Evolutionary conservation across 2,113 vertebrate species (phyloP).

Genomic region (Lophochroa leadbeateri): DNA sequence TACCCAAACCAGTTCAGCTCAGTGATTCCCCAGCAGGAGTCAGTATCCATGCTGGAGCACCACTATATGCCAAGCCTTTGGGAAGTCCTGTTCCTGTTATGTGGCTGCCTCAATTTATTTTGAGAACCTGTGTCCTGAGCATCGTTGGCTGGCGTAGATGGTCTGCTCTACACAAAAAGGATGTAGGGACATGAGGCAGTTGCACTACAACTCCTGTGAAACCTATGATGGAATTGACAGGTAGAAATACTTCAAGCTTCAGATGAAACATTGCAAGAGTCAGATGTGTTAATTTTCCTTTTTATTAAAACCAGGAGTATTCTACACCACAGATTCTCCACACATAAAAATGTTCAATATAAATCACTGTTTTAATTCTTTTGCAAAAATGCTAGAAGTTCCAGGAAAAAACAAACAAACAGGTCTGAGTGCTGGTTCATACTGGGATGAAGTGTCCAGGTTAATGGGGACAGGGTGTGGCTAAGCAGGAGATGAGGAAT

Average conservation of each 20-base stretch:
- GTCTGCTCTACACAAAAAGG: not conserved
- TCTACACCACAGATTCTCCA: not conserved
- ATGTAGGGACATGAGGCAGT: not conserved
- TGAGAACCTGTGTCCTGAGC: not conserved
- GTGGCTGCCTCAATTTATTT: not conserved
- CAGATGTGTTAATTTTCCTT: not conserved
- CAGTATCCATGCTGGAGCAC: not conserved
- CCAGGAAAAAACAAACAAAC: not conserved
- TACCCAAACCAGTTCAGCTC: not conserved
- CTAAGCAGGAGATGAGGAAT: not conserved
- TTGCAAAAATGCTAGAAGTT: not conserved
- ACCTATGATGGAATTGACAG: not conserved
- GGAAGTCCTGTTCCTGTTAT: not conserved
- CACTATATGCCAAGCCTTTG: not conserved
- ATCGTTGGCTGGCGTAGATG: not conserved
- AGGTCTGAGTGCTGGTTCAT: not conserved
- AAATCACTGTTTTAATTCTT: not conserved
- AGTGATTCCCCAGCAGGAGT: not conserved
- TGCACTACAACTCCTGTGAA: not conserved
- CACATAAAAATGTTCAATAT: not conserved
- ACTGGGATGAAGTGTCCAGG: not conserved
- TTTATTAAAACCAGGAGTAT: not conserved
- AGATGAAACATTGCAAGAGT: not conserved
- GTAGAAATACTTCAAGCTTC: not conserved
- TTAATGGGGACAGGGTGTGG: not conserved